Conservation (phyloP, 2,113 vertebrate species). For the Albula goreensis region DNA sequence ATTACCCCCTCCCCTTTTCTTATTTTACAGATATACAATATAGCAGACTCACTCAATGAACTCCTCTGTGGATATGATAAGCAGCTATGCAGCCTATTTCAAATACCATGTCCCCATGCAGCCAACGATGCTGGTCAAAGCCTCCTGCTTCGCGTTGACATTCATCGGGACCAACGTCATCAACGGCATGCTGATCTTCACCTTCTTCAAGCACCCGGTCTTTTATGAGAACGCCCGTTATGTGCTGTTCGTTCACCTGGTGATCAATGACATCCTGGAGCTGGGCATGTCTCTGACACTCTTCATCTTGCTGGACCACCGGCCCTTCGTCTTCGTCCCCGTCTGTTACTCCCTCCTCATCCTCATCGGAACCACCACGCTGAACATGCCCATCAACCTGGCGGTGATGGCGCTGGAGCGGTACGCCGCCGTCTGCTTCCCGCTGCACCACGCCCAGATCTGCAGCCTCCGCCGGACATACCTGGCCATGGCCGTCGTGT, state of each 20-base stretch:
- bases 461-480: slow-evolving; percentile 56
- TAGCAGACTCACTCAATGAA: background rate
- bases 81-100: background rate
- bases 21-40: too few relatives aligned
- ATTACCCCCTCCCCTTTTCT: too few relatives aligned
- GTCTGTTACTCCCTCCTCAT: slow-evolving; percentile 38
- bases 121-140: background rate
- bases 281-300: slow-evolving; percentile 45
- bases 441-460: slow-evolving; percentile 57
- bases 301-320: slow-evolving; percentile 53
- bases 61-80: background rate
- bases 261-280: slow-evolving; percentile 64
- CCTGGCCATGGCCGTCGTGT: slow-evolving; percentile 53
- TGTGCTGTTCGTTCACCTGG: slow-evolving; percentile 62
- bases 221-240: slow-evolving; percentile 60
- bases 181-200: background rate
- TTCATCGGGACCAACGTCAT: slow-evolving; percentile 20
- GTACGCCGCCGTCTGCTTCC: slow-evolving; percentile 65
- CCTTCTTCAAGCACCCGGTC: slow-evolving; percentile 34
- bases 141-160: background rate
- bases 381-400: slow-evolving; percentile 63
- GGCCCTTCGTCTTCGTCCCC: slow-evolving; percentile 40
- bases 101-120: background rate
- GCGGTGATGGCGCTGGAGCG: slow-evolving; percentile 68
- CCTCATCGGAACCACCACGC: slow-evolving; percentile 45